Evolutionary conservation across 2,888 invertebrate genomes (phyloP).

Genomic region (Therioaphis trifolii): DNA sequence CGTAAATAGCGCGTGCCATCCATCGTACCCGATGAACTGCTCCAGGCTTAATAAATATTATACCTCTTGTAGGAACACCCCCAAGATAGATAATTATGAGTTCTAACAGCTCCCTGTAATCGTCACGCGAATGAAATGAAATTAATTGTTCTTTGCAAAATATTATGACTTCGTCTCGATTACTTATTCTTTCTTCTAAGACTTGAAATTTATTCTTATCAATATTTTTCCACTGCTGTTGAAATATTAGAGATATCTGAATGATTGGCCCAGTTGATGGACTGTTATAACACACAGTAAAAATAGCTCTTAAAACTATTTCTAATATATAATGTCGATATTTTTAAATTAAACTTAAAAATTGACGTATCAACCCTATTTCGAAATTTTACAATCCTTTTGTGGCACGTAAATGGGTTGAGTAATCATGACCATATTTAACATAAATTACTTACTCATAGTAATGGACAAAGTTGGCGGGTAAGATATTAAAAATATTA

Average conservation of each 20-base stretch:
- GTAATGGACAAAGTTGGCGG: too few species aligned
- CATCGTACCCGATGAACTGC: conserved; percentile 66
- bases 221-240: conserved; percentile 50
- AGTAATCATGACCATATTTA: too few species aligned
- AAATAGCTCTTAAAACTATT: conserved; percentile 63
- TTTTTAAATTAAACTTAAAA: too few species aligned
- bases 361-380: too few species aligned
- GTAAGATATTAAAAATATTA: too few species aligned
- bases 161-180: conserved; percentile 1
- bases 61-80: conserved; percentile 69
- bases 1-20: conserved; percentile 66
- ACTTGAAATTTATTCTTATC: conserved; percentile 23
- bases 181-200: conserved; percentile 22
- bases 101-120: conserved; percentile 54
- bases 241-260: conserved; percentile 34
- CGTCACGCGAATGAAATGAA: conserved; percentile 33
- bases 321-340: conserved; percentile 66
- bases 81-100: conserved; percentile 20
- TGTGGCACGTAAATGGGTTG: too few species aligned
- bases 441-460: too few species aligned
- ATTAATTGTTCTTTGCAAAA: conserved; percentile 37
- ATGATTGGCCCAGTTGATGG: conserved; percentile 65
- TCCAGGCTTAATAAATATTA: conserved; percentile 66
- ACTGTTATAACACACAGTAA: conserved; percentile 65
- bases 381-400: too few species aligned